Evolutionary conservation across 2,113 vertebrate genomes (phyloP).

Genomic region (Malurus cyaneus): DNA sequence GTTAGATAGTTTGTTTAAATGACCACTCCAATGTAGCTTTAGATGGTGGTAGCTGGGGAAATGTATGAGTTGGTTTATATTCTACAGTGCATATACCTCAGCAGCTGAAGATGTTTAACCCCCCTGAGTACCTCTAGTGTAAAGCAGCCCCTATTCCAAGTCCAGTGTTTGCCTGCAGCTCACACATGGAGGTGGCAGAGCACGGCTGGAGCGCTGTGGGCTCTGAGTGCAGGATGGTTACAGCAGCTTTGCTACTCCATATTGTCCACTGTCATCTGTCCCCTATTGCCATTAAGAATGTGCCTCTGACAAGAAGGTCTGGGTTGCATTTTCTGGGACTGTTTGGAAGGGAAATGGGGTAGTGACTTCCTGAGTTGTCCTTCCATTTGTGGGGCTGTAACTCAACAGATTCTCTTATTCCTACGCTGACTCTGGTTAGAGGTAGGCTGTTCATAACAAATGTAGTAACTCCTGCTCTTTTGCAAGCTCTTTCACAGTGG

Average conservation of each 20-base stretch:
- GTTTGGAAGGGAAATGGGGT: background rate
- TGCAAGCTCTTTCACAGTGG: background rate
- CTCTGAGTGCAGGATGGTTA: background rate
- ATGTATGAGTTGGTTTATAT: background rate
- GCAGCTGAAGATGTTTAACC: slow-evolving; percentile 12
- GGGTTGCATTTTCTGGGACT: slow-evolving; percentile 58
- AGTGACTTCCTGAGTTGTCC: background rate
- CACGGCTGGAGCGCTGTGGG: background rate
- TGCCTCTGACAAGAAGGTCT: slow-evolving; percentile 30
- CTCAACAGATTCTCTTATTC: background rate
- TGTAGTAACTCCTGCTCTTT: background rate
- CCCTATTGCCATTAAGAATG: background rate
- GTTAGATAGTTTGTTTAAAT: slow-evolving; percentile 49
- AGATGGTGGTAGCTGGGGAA: slow-evolving; percentile 38
- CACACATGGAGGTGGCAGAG: accelerated
- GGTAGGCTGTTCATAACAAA: background rate
- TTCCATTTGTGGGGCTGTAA: background rate
- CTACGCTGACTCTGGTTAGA: background rate
- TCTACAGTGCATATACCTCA: slow-evolving; percentile 23
- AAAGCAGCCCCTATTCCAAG: background rate
- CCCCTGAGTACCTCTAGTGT: background rate
- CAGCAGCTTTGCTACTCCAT: background rate
- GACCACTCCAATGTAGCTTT: slow-evolving; percentile 54
- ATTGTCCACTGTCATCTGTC: background rate
- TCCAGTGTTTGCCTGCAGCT: background rate